phyloP scores from a whole-genome alignment of 2,888 invertebrate genomes.

The Ametastegia equiseti region DNA sequence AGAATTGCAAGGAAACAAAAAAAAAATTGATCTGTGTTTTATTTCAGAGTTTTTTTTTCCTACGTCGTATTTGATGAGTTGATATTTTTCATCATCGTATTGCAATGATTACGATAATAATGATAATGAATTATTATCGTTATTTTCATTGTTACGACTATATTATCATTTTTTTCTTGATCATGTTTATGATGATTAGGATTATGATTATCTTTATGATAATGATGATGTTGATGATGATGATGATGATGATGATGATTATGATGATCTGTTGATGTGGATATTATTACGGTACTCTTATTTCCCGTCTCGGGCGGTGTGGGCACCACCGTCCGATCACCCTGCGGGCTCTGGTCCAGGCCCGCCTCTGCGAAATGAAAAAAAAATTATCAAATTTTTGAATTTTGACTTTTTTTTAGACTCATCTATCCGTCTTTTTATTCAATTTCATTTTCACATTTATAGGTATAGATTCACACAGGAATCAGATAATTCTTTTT shows the following conservation, averaged over 20 bases:
- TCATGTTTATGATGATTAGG: slow-evolving; percentile 6
- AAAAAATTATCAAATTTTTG: background rate
- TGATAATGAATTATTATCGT: background rate
- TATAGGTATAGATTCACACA: background rate
- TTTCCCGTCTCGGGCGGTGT: slow-evolving; percentile 65
- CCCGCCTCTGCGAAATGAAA: slow-evolving; percentile 75
- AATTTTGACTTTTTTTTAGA: background rate
- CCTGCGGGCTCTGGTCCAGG: slow-evolving; percentile 81
- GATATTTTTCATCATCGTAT: too few species aligned
- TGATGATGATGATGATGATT: slow-evolving; percentile 47
- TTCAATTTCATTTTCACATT: background rate
- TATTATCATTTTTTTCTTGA: background rate
- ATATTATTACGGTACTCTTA: slow-evolving; percentile 5
- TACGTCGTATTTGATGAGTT: too few species aligned
- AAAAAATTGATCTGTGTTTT: too few species aligned
- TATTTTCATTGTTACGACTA: background rate
- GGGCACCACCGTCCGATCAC: slow-evolving; percentile 77
- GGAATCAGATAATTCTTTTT: too few species aligned
- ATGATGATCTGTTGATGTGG: slow-evolving; percentile 27
- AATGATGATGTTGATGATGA: background rate
- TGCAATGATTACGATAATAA: too few species aligned
- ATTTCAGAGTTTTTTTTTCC: too few species aligned
- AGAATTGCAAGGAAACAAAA: too few species aligned
- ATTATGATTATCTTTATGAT: slow-evolving; percentile 47
- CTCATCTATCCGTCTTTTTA: too few species aligned